A percentile compares a stretch with the other conserved stretches of the same genome.
These are phyloP conservation scores for Odontomyia ornata DNA, from an alignment of 2,888 invertebrate species.

Conservation along the genomic window DNA sequence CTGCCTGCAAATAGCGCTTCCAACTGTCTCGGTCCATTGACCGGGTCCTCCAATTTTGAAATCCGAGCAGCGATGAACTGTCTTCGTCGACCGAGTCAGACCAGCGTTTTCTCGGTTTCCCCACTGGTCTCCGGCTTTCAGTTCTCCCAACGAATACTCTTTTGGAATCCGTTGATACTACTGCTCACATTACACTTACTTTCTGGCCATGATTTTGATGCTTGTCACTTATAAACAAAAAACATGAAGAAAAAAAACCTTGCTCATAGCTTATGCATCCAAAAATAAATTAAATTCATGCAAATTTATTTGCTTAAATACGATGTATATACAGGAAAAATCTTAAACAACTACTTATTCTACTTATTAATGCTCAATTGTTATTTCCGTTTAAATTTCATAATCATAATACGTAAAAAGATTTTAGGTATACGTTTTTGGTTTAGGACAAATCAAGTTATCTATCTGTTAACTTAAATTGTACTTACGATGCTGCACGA, in stretches of 20 bases:
- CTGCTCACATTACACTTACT: no score
- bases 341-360: neutral
- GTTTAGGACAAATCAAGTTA: neutral
- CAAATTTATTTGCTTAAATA: neutral
- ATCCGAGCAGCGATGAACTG: no score
- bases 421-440: neutral
- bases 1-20: no score
- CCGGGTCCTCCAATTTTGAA: no score
- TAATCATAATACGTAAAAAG: constrained; percentile 5
- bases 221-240: neutral
- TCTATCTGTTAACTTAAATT: neutral
- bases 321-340: neutral
- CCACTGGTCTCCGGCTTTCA: no score
- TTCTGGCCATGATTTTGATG: neutral
- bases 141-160: no score
- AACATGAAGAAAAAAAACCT: neutral
- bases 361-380: constrained; percentile 18
- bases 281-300: neutral
- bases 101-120: no score
- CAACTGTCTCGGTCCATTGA: no score
- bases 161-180: no score
- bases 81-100: no score
- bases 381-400: constrained; percentile 15
- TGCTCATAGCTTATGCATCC: neutral
- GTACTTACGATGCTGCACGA: constrained; percentile 12